Evolutionary conservation across 1,140 invertebrate genomes (phyloP).

Genomic region (Drosophila repletoides): DNA sequence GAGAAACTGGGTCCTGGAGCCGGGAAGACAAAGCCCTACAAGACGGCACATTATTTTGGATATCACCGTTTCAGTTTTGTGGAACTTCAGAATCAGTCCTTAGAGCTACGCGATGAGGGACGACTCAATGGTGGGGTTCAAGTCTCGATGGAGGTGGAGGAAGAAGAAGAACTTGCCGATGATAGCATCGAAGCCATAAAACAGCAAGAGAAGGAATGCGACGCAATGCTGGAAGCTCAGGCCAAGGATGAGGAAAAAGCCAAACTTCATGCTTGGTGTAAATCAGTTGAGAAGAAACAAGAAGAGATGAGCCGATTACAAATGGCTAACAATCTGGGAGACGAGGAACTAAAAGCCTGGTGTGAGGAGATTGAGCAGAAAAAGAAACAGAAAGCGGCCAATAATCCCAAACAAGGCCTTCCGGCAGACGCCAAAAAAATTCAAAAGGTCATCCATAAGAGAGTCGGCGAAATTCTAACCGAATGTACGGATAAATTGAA

Average conservation of each 20-base stretch:
- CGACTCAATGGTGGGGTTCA: constrained; percentile 27
- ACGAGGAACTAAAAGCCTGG: constrained; percentile 10
- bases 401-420: background rate
- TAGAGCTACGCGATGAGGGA: constrained; percentile 29
- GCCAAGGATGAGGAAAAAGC: constrained; percentile 1
- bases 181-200: constrained; percentile 19
- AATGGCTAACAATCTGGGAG: background rate
- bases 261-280: background rate
- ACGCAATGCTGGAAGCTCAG: constrained; percentile 24
- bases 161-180: constrained; percentile 9
- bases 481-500: constrained; percentile 7
- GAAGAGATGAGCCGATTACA: background rate
- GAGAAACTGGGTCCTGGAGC: constrained; percentile 70
- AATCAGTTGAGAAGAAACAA: constrained; percentile 4
- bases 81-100: constrained; percentile 31
- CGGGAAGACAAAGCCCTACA: constrained; percentile 42
- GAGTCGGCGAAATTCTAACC: background rate
- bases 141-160: constrained; percentile 9
- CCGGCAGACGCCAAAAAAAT: background rate
- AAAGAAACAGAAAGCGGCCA: background rate
- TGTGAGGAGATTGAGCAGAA: constrained; percentile 8
- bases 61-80: constrained; percentile 68
- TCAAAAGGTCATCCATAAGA: background rate
- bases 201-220: constrained; percentile 31
- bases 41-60: constrained; percentile 62